Base-by-base conservation (phyloP, 2,888 invertebrate species). In the Coelopa pilipes region DNA sequence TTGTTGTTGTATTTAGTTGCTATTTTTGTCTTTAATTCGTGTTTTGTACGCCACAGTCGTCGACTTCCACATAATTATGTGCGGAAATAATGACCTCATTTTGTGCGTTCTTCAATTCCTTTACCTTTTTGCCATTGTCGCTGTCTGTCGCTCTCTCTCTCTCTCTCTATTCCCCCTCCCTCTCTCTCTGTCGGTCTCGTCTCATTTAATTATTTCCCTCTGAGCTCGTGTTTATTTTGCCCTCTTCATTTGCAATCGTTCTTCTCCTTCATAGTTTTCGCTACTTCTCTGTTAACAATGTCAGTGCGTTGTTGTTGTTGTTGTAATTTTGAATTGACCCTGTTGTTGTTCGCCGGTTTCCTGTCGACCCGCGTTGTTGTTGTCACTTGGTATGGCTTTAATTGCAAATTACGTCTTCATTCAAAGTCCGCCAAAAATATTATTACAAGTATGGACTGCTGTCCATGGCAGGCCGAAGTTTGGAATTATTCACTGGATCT, bases 51-150 rank as follows among this genome's bases (percentile, higher is more conserved):
- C 57, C 19, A 19, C 46, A 59, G 13, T 57, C n/a, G 21, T 55
- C 55, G 59, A 62, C 62, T 71, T n/a, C 55, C 49, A 45, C 46
- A 21, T 71, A 71, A 71, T 71, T 75, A 75, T 70, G 70, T 76
- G 74, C 75, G 75, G 75, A 75, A 74, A 70, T 74, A 57, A 76
- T 76, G 75, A 74, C 75, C 75, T 76, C 74, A 76, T 76, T 76
- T 74, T 60, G 47, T 70, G 21, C 45, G 62, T 45, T 45, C 34
- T 62, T 34, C 24, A 24, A 60, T 60, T 34, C 24, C 13, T 60
- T 60, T 60, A 24, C 10, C 12, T 62, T 62, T 62, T 21, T 15
- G 21, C 34, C 4, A n/a, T 62, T 62, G 13, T 15, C 62, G 13
- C 24, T 24, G 13, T 62, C n/a, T 12, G 49, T 70, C 46, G 21